Conservation (phyloP, 2,797 vertebrate species). For the Sebastes itinus region DNA sequence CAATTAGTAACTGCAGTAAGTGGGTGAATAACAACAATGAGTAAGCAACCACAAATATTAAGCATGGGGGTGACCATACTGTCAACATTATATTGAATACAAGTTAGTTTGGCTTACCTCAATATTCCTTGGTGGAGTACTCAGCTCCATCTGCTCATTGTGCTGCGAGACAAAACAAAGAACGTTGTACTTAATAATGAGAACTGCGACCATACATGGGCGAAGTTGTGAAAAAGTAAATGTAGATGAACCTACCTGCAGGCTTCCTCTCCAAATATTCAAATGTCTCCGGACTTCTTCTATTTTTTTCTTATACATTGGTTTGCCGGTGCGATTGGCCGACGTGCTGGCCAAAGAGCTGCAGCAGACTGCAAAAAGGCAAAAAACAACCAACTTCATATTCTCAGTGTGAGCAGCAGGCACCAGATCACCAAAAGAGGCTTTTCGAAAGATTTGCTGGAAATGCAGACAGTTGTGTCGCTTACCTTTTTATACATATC, state of each 20-base stretch:
- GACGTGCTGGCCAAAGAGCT: constrained; percentile 26
- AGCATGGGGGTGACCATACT: background rate
- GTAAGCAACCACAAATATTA: constrained; percentile 63
- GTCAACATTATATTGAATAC: background rate
- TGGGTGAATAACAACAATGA: constrained; percentile 61
- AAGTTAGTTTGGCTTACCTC: constrained; percentile 66
- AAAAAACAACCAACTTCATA: constrained; percentile 79
- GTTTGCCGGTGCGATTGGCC: rapidly evolving
- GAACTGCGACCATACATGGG: rapidly evolving
- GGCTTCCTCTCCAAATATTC: rapidly evolving
- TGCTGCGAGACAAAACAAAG: constrained; percentile 55
- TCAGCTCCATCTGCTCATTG: background rate
- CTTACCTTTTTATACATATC: constrained; percentile 92
- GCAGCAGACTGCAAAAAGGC: constrained; percentile 78
- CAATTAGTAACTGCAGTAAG: constrained; percentile 25
- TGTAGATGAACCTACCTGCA: constrained; percentile 62
- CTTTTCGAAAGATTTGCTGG: constrained; percentile 63
- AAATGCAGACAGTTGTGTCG: constrained; percentile 75
- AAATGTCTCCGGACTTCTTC: constrained; percentile 37
- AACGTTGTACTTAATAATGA: background rate
- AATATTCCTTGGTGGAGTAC: constrained; percentile 48
- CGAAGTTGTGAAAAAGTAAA: background rate
- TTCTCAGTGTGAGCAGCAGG: constrained; percentile 36
- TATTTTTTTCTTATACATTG: constrained; percentile 1
- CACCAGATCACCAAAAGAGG: constrained; percentile 38